Conservation (phyloP, 1,140 invertebrate species). For the Ditylenchus dipsaci region DNA sequence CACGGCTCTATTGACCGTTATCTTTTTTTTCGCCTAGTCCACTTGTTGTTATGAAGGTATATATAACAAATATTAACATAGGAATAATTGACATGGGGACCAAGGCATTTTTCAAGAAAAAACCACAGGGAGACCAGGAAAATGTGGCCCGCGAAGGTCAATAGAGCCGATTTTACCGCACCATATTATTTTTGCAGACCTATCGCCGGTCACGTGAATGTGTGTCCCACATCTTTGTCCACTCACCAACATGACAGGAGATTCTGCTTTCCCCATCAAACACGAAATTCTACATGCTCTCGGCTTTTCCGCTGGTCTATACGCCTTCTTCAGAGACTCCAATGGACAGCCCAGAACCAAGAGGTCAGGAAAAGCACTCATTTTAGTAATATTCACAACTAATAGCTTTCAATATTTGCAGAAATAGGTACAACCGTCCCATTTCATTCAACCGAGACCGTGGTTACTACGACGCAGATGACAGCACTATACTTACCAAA, state of each 20-base stretch:
- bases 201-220: slow-evolving; percentile 94
- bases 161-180: too few species aligned
- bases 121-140: too few species aligned
- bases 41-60: too few species aligned
- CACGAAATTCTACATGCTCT: slow-evolving; percentile 97
- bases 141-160: too few species aligned
- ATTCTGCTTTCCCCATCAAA: slow-evolving; percentile 88
- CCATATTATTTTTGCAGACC: too few species aligned
- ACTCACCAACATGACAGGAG: slow-evolving; percentile 85
- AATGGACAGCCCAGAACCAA: slow-evolving; percentile 27
- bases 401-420: slow-evolving; percentile 59
- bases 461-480: slow-evolving; percentile 80
- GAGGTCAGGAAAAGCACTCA: too few species aligned
- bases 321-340: slow-evolving; percentile 54
- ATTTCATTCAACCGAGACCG: slow-evolving; percentile 46
- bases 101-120: too few species aligned
- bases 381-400: too few species aligned
- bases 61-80: too few species aligned
- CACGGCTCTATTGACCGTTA: too few species aligned
- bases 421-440: slow-evolving; percentile 46
- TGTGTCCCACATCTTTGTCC: slow-evolving; percentile 89
- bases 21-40: too few species aligned
- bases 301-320: slow-evolving; percentile 61
- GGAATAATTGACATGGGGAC: too few species aligned
- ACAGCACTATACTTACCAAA: slow-evolving; percentile 76